A percentile compares a stretch with the other conserved stretches of the same genome.
Conservation (phyloP, 2,113 vertebrate genomes). For the Panthera leo region DNA sequence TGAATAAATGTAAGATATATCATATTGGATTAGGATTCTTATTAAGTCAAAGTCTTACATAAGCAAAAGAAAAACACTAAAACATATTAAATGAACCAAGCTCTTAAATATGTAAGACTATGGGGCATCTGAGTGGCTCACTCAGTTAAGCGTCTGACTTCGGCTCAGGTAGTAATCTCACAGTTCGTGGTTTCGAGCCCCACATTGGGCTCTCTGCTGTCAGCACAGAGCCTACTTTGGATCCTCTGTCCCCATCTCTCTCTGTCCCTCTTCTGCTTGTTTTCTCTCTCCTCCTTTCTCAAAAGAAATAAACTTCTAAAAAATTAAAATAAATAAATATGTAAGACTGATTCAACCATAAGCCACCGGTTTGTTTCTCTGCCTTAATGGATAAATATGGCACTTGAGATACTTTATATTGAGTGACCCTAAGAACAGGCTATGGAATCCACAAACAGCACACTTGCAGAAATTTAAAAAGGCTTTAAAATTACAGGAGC, state of each 20-base stretch:
- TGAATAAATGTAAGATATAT: neutral
- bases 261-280: too few species aligned
- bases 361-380: neutral
- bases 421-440: neutral
- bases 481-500: neutral
- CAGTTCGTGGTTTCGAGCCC: too few species aligned
- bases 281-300: too few species aligned
- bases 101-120: neutral
- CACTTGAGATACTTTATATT: neutral
- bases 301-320: too few species aligned
- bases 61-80: conserved; percentile 1
- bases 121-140: too few species aligned
- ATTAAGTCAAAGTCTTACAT: neutral
- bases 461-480: neutral
- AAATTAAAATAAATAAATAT: neutral
- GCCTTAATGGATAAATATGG: neutral
- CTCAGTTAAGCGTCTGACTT: too few species aligned
- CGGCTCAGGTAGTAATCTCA: too few species aligned
- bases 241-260: too few species aligned
- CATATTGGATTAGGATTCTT: neutral
- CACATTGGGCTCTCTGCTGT: too few species aligned
- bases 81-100: neutral
- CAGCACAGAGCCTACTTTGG: too few species aligned
- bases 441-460: neutral
- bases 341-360: neutral